A percentile compares a stretch with the other conserved stretches of the same genome.
Conservation (phyloP, 2,888 invertebrate species). For the Caenorhabditis zanzibari region DNA sequence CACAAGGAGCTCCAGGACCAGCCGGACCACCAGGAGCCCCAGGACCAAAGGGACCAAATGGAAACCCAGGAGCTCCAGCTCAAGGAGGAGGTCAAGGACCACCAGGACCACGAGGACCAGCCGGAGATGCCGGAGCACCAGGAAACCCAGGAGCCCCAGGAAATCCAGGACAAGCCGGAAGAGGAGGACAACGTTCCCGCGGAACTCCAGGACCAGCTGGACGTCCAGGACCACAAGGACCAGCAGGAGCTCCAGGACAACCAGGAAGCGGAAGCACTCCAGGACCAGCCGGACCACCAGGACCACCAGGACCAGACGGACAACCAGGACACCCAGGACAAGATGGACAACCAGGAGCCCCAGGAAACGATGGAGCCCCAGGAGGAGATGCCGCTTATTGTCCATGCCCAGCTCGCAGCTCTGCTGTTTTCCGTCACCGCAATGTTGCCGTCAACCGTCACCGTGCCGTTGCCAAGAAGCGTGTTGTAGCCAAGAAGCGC, state of each 20-base stretch:
- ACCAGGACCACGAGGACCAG: conserved; percentile 65
- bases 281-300: conserved; percentile 67
- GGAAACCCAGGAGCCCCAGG: conserved; percentile 65
- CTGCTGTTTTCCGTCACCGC: conserved; percentile 43
- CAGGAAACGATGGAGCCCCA: conserved; percentile 54
- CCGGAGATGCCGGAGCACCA: conserved; percentile 65
- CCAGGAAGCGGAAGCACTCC: conserved; percentile 62
- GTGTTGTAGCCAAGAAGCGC: conserved; percentile 59
- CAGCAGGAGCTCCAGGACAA: conserved; percentile 61
- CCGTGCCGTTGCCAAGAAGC: conserved; percentile 59
- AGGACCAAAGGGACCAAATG: conserved; percentile 64
- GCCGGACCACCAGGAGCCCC: conserved; percentile 63
- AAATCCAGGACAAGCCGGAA: conserved; percentile 65
- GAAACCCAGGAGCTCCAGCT: conserved; percentile 64
- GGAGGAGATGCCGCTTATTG: conserved; percentile 64
- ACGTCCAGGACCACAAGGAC: conserved; percentile 65
- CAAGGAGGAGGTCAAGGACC: conserved; percentile 63
- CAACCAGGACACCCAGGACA: conserved; percentile 66
- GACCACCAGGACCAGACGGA: conserved; percentile 68
- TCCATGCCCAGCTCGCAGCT: conserved; percentile 64
- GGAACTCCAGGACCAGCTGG: conserved; percentile 69
- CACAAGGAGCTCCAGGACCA: conserved; percentile 64
- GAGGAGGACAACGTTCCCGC: conserved; percentile 51
- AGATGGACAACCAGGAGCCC: conserved; percentile 62
- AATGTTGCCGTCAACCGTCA: conserved; percentile 58